Base-by-base conservation (phyloP, 2,888 invertebrate genomes). In the Tetanocera ferruginea region DNA sequence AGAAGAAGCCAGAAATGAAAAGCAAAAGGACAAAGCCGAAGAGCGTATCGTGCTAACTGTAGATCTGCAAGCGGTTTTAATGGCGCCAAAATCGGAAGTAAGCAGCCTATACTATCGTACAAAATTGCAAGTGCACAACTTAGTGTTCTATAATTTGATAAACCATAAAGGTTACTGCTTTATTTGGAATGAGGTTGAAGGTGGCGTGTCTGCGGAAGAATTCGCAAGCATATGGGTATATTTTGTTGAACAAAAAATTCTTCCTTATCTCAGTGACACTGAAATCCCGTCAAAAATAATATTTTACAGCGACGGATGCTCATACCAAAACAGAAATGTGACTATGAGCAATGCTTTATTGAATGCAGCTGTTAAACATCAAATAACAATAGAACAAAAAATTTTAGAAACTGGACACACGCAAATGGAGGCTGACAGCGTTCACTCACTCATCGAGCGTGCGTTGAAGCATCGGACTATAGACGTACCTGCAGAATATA, bases 171-270 rank as follows among this genome's bases (percentile, higher is more conserved):
- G 77, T 34, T 79, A 69, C 64, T 77, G 79, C 69, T 79, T 70
- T 69, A 37, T 79, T 28, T 79, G 76, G 79, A 77, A 77, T 76
- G 79, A 79, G 66, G 71, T 64, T 52, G 79, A 79, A 77, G 77
- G 79, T 60, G 79, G 79, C 23, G 52, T 79, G 60, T 60, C 31
- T 51, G 55, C 76, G 25, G 75, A 75, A 66, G 75, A 75, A 66
- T 75, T 75, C 57, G 75, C 75, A 60, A 75, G 75, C 43, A 49
- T 75, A 28, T 75, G 66, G 66, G 43, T 71, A 9, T 17, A 28
- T 69, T 34, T 49, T 67, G 67, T 66, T 37, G 74, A 78, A 78
- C 49, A 78, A 52, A 74, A 74, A 73, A 73, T 73, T 62, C 60
- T 73, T 73, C 73, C 62, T 62, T 62, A 37, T n/a, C 73, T 73